A percentile compares a stretch with the other conserved stretches of the same genome.
Conservation (phyloP, 2,113 vertebrate genomes). For the Phrynocephalus versicolor region DNA sequence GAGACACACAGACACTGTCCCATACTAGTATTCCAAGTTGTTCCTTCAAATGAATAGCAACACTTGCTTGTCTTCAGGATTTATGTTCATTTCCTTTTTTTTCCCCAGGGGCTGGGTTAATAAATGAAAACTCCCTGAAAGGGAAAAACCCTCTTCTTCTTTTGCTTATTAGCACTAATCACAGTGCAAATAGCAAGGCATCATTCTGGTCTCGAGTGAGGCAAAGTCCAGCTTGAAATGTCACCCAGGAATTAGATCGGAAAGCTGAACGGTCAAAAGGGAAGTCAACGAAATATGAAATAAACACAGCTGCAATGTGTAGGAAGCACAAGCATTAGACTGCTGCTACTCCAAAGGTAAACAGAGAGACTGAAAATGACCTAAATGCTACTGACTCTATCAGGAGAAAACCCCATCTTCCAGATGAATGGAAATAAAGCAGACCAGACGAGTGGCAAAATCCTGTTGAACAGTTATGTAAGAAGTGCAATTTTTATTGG, state of each 20-base stretch:
- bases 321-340: background rate
- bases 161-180: background rate
- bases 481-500: too few species aligned
- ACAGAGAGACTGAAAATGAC: background rate
- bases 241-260: background rate
- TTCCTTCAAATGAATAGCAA: too few species aligned
- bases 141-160: background rate
- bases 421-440: background rate
- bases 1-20: too few species aligned
- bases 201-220: background rate
- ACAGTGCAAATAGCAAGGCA: background rate
- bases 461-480: too few species aligned
- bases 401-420: background rate
- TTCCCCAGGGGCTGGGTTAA: too few species aligned
- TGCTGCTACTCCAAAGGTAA: background rate
- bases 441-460: background rate
- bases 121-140: background rate
- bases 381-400: background rate
- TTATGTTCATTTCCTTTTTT: too few species aligned
- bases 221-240: background rate
- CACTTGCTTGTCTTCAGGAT: too few species aligned
- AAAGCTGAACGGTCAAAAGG: background rate
- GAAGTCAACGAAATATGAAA: background rate
- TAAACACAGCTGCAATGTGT: background rate
- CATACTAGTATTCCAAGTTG: too few species aligned